Conservation (phyloP, 2,888 invertebrate genomes). For the Caenorhabditis japonica region DNA sequence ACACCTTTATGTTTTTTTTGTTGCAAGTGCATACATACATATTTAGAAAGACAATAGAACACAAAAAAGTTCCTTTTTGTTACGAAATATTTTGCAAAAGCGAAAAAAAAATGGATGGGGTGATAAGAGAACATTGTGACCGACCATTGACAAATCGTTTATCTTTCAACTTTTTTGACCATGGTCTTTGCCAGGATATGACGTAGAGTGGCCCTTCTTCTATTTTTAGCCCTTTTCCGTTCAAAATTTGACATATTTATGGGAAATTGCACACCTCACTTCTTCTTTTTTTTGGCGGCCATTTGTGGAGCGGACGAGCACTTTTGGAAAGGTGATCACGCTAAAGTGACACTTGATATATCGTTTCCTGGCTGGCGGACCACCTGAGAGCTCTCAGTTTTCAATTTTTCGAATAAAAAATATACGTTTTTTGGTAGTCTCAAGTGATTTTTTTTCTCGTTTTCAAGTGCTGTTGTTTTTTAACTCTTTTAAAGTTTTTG, state of each 20-base stretch:
- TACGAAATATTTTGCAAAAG: no score
- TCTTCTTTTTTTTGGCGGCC: no score
- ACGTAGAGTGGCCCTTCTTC: background rate
- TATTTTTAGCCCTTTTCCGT: background rate
- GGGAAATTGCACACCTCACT: slow-evolving; percentile 16
- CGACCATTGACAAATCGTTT: background rate
- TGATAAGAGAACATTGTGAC: background rate
- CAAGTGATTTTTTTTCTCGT: no score
- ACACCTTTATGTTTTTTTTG: no score
- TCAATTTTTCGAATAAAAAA: no score
- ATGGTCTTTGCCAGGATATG: slow-evolving; percentile 6
- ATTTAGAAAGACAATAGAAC: no score
- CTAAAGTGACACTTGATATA: slow-evolving; percentile 20
- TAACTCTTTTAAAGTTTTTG: no score
- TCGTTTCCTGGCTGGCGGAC: background rate
- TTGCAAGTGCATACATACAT: no score
- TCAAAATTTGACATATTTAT: slow-evolving; percentile 2
- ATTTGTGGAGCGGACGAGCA: background rate
- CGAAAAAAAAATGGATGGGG: no score
- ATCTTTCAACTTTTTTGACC: slow-evolving; percentile 11
- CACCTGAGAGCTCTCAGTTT: background rate
- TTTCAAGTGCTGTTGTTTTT: no score
- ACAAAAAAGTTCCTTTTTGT: no score
- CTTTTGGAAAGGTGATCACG: background rate
- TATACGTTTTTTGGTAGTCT: no score